A percentile compares a stretch with the other conserved stretches of the same genome.
phyloP scores from a whole-genome alignment of 1,140 invertebrate species.

The Epicauta chinensis region DNA sequence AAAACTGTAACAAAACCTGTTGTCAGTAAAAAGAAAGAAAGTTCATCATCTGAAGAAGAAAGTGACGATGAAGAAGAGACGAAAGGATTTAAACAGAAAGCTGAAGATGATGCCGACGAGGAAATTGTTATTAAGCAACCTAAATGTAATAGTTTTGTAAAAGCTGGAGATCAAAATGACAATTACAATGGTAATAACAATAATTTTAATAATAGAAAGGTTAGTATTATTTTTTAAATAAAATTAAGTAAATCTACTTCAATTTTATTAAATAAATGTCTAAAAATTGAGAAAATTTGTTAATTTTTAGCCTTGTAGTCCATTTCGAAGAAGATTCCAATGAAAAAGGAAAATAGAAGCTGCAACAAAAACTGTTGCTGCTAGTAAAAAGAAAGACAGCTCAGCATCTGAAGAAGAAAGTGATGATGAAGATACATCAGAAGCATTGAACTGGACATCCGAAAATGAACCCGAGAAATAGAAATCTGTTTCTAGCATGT shows the following conservation, averaged over 20 bases:
- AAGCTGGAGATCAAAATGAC: conserved; percentile 29
- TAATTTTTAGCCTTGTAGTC: conserved; percentile 42
- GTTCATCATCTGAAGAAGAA: conserved; percentile 30
- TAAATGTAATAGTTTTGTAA: conserved; percentile 53
- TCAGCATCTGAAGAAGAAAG: too few species aligned
- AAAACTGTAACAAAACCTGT: too few species aligned
- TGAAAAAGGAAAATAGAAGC: too few species aligned
- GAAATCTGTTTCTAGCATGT: too few species aligned
- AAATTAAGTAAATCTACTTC: neutral
- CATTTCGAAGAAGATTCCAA: conserved; percentile 85
- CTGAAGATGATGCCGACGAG: conserved; percentile 37
- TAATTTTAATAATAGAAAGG: neutral
- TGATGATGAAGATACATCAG: too few species aligned
- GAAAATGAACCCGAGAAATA: too few species aligned
- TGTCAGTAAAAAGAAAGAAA: conserved; percentile 25
- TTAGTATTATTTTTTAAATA: neutral
- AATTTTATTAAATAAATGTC: neutral
- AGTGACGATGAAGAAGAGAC: conserved; percentile 32
- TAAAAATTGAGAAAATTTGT: conserved; percentile 2
- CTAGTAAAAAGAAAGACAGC: too few species aligned
- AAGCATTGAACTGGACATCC: too few species aligned
- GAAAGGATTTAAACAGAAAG: conserved; percentile 33
- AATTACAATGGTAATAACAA: conserved; percentile 33
- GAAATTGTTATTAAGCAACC: conserved; percentile 39
- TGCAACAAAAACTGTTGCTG: too few species aligned